Conservation (phyloP, 2,888 invertebrate species). For the Epistrophella euchroma region DNA sequence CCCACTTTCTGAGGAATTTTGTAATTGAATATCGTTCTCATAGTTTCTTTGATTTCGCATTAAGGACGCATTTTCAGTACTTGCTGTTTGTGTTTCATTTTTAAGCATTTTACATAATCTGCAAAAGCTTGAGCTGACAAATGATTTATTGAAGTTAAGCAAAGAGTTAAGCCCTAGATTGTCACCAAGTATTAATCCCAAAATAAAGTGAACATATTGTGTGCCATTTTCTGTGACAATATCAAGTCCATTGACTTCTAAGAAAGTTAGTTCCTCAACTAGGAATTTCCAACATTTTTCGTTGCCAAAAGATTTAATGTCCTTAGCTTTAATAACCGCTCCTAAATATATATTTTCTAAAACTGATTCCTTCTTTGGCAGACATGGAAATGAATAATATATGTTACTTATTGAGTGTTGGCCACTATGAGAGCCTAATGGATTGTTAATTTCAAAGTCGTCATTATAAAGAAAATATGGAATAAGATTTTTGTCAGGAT, state of each 20-base stretch:
- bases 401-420: no score
- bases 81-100: conserved; percentile 11
- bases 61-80: not conserved
- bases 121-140: conserved; percentile 8
- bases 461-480: no score
- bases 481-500: no score
- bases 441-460: no score
- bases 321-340: no score
- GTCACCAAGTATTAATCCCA: conserved; percentile 3
- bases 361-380: no score
- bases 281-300: not conserved
- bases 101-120: conserved; percentile 15
- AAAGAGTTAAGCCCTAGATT: conserved; percentile 17
- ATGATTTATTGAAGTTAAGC: conserved; percentile 16
- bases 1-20: not conserved
- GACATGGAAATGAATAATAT: no score
- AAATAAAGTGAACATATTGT: not conserved
- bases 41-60: not conserved
- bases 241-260: conserved; percentile 9
- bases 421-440: no score
- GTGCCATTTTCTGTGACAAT: conserved; percentile 6
- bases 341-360: no score
- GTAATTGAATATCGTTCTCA: not conserved
- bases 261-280: not conserved
- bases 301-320: not conserved